A percentile compares a stretch with the other conserved stretches of the same genome.
Evolutionary conservation across 2,888 invertebrate genomes (phyloP).

Genomic region (Notodromas monacha): DNA sequence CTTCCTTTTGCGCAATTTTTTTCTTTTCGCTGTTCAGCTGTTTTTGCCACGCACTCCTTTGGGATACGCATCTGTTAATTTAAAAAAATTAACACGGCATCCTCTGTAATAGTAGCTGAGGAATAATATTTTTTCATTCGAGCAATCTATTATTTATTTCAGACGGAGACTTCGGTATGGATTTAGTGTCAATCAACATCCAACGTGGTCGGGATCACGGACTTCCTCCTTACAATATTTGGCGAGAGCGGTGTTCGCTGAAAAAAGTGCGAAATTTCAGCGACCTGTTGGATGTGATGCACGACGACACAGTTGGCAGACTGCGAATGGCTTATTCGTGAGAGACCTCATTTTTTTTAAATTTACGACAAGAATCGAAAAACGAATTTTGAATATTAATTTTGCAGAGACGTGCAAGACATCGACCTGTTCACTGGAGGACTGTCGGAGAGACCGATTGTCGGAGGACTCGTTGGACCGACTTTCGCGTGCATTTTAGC

Average conservation of each 20-base stretch:
- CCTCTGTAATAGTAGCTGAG: too few relatives aligned
- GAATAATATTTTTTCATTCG: too few relatives aligned
- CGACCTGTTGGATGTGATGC: constrained; percentile 11
- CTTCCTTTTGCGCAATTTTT: too few relatives aligned
- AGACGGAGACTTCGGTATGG: constrained; percentile 12
- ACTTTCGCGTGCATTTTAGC: constrained; percentile 62
- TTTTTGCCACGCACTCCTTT: too few relatives aligned
- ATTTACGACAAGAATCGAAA: too few relatives aligned
- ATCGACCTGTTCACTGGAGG: constrained; percentile 54
- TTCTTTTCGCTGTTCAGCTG: too few relatives aligned
- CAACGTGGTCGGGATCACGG: constrained; percentile 14
- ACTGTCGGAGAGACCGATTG: constrained; percentile 41
- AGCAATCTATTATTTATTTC: too few relatives aligned
- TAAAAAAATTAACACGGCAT: too few relatives aligned
- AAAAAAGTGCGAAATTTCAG: constrained; percentile 11
- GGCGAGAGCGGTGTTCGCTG: constrained; percentile 13
- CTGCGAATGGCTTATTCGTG: constrained; percentile 11
- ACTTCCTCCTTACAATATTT: constrained; percentile 13
- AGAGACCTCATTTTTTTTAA: constrained; percentile 6
- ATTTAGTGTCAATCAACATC: constrained; percentile 13
- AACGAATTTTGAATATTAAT: too few relatives aligned
- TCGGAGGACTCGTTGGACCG: constrained; percentile 46
- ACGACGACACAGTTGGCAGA: constrained; percentile 10
- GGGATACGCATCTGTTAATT: too few relatives aligned
- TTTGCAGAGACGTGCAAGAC: constrained; percentile 34